phyloP scores from a whole-genome alignment of 2,113 vertebrate genomes.

The Calidris pugnax region DNA sequence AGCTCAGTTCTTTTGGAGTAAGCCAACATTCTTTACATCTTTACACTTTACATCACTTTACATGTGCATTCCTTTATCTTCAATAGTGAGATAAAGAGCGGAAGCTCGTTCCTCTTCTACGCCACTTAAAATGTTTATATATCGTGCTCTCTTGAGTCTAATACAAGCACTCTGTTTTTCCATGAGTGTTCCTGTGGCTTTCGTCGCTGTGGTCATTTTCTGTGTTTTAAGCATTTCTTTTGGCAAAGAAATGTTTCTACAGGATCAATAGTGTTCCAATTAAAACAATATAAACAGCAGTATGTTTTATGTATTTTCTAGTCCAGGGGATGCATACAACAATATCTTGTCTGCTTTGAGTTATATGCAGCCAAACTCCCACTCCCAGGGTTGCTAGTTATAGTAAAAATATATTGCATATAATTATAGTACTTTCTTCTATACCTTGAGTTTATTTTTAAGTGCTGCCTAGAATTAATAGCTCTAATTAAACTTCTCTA shows the following conservation, averaged over 20 bases:
- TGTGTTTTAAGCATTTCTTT: neutral
- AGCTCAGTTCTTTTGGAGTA: neutral
- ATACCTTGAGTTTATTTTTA: neutral
- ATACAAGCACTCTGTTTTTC: neutral
- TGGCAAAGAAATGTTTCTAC: neutral
- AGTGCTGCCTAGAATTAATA: neutral
- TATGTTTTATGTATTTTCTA: neutral
- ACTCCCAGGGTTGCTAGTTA: neutral
- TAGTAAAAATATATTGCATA: neutral
- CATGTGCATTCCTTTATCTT: neutral
- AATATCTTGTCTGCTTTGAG: neutral
- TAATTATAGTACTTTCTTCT: neutral
- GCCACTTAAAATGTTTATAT: neutral
- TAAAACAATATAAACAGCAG: neutral
- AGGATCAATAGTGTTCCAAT: neutral
- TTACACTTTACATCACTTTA: neutral
- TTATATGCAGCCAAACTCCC: neutral
- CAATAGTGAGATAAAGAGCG: neutral
- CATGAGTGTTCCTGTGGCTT: neutral
- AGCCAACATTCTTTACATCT: neutral
- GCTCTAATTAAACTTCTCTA: neutral
- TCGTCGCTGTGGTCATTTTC: neutral
- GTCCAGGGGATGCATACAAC: neutral
- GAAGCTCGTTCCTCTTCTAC: neutral
- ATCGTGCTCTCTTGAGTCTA: neutral